A percentile compares a stretch with the other conserved stretches of the same genome.
phyloP scores from a whole-genome alignment of 1,140 invertebrate species.

The Gryllus bimaculatus region DNA sequence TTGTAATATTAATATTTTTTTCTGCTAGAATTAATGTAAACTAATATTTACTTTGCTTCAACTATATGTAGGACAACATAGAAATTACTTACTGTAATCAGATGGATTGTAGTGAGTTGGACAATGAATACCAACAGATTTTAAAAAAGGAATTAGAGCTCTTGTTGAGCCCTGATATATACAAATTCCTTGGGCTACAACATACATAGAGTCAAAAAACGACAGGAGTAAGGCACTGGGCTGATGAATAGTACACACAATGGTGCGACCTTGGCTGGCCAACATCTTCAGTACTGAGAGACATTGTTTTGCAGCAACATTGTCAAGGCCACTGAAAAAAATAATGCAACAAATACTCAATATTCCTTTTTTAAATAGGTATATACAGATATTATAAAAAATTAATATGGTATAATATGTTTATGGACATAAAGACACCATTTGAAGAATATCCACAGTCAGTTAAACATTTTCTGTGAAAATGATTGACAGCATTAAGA shows the following conservation, averaged over 20 bases:
- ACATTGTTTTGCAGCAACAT: constrained; percentile 58
- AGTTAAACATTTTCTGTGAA: no score
- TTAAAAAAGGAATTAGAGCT: constrained; percentile 42
- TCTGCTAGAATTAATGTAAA: neutral
- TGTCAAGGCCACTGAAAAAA: constrained; percentile 59
- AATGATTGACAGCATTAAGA: no score
- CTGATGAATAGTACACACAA: constrained; percentile 77
- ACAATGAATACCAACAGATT: constrained; percentile 25
- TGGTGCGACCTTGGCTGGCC: constrained; percentile 58
- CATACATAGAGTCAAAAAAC: constrained; percentile 60
- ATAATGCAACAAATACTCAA: neutral
- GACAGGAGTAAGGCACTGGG: constrained; percentile 70
- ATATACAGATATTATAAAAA: neutral
- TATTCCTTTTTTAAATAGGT: neutral
- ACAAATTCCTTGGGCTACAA: constrained; percentile 47
- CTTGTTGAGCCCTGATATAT: constrained; percentile 44
- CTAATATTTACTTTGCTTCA: neutral
- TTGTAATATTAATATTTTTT: neutral
- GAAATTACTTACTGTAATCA: constrained; percentile 27
- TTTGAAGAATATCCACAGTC: no score
- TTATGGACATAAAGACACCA: neutral
- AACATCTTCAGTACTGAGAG: constrained; percentile 45
- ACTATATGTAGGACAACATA: neutral
- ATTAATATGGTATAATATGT: constrained; percentile 9
- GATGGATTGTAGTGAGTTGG: constrained; percentile 29